A percentile compares a stretch with the other conserved stretches of the same genome.
Conservation (phyloP, 1,140 invertebrate genomes). For the Dufourea novaeangliae region DNA sequence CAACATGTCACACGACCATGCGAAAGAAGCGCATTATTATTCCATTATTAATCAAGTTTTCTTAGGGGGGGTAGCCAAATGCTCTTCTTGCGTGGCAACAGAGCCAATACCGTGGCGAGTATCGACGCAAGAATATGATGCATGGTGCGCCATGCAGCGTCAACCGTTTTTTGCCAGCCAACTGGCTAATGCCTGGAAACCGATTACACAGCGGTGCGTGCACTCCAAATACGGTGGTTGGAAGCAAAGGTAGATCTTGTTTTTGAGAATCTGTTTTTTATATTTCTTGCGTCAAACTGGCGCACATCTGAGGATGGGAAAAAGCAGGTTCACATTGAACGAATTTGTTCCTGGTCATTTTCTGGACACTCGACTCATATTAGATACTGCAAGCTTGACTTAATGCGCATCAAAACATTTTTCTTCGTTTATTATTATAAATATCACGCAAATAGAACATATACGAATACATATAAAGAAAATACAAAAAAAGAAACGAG, state of each 20-base stretch:
- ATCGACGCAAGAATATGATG: constrained; percentile 70
- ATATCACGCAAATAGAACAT: too few species aligned
- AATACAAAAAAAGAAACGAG: too few species aligned
- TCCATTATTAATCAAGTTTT: constrained; percentile 76
- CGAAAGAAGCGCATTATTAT: constrained; percentile 69
- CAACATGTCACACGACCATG: constrained; percentile 26
- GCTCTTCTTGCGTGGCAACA: constrained; percentile 62
- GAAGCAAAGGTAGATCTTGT: constrained; percentile 4
- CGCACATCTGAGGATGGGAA: not conserved
- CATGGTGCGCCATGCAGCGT: constrained; percentile 68
- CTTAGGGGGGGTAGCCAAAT: constrained; percentile 67
- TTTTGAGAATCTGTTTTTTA: constrained; percentile 3
- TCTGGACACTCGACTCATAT: too few species aligned
- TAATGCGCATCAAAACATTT: too few species aligned
- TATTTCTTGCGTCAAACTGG: not conserved
- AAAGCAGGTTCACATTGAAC: not conserved
- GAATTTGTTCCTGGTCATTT: not conserved
- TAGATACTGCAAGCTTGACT: too few species aligned
- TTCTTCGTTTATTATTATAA: too few species aligned
- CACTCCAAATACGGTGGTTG: not conserved
- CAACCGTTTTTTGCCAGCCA: constrained; percentile 55
- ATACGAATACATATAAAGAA: too few species aligned
- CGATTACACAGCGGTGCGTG: constrained; percentile 54
- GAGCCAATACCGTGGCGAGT: constrained; percentile 62
- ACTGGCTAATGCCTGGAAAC: constrained; percentile 59